Base-by-base conservation (phyloP, 2,888 invertebrate genomes). In the Tholera decimalis region DNA sequence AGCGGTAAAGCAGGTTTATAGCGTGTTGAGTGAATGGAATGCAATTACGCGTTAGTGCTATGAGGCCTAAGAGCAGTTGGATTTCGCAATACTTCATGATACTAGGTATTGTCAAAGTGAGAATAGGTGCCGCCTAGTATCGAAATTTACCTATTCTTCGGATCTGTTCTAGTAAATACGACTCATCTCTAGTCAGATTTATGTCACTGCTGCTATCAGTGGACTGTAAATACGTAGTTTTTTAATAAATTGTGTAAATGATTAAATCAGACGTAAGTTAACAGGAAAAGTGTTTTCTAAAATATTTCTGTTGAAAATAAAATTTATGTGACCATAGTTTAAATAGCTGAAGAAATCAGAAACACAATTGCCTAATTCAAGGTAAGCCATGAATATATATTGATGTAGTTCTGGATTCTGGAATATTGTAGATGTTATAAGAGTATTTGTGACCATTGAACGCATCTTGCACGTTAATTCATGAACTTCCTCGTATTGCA, bases 401-500 rank as follows among this genome's bases (percentile, higher is more conserved):
- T 67, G 11, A 33, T 49, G 66, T 79, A 70, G 73, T 67, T 77
- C 62, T 58, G n/a, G 49, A 63, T 70, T 76, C 56, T 79, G 67
- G 51, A 64, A 72, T 70, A 71, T 55, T 73, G 67, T 73, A 78
- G 78, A 62, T 67, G 35, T 33, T 59, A 24, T n/a, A 53, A 46
- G 26, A 62, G 72, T 82, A 62, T 77, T 68, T 75, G 69, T 75
- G 73, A 69, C 61, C 78, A 80, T 80, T 60, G 47, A 77, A 68
- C 56, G 76, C 85, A 83, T 87, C 80, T 85, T 89, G 92, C 92
- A 93, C 90, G 90, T 85, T 83, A 85, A 84, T 88, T 89, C 88
- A 91, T 88, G 76, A 86, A 83, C 87, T 79, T 88, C 92, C 92
- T 93, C 88, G 82, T 91, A 92, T 95, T 93, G 95, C 95, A 95